Conservation (phyloP, 2,113 vertebrate genomes). For the Macrotis lagotis region DNA sequence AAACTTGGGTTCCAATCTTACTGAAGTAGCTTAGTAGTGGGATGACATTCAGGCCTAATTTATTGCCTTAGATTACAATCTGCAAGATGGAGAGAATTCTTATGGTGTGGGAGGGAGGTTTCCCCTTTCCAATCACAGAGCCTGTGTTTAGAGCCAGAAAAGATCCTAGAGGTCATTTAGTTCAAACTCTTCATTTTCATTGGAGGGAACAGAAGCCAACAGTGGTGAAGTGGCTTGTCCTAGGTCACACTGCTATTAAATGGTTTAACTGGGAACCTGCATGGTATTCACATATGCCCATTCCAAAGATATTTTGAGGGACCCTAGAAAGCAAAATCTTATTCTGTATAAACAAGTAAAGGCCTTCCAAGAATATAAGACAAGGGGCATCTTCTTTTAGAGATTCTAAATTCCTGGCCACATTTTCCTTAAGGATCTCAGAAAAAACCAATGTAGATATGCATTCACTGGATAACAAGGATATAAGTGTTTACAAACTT, state of each 20-base stretch:
- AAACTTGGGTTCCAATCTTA: not conserved
- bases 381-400: not conserved
- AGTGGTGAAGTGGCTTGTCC: not conserved
- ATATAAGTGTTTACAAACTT: not conserved
- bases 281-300: not conserved
- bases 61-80: not conserved
- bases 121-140: not conserved
- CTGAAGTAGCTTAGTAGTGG: not conserved
- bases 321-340: not conserved
- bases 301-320: not conserved
- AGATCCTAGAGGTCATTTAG: not conserved
- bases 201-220: not conserved
- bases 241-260: not conserved
- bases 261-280: not conserved
- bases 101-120: not conserved
- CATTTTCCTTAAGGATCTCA: conserved; percentile 2
- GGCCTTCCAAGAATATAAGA: not conserved
- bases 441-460: conserved; percentile 11
- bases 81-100: not conserved
- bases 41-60: not conserved
- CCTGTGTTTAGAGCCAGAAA: not conserved
- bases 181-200: not conserved
- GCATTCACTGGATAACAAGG: conserved; percentile 17
- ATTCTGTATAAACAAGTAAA: conserved; percentile 7
- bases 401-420: conserved; percentile 3